phyloP scores from a whole-genome alignment of 2,797 vertebrate species.

The Loriculus beryllinus region DNA sequence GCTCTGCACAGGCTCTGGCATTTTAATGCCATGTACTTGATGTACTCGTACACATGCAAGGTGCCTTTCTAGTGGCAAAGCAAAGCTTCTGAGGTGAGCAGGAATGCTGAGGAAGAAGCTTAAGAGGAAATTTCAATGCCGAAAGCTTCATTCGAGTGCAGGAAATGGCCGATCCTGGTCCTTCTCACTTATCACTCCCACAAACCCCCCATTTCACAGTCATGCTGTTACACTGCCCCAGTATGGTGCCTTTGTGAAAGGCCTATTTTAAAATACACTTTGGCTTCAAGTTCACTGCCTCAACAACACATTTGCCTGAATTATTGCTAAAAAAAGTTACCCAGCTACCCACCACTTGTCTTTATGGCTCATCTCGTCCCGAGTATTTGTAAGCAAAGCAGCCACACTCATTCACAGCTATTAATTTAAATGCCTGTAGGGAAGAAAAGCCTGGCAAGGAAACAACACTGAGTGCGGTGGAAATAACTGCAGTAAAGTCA shows the following conservation, averaged over 20 bases:
- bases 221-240: not conserved
- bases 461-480: accelerated
- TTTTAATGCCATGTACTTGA: not conserved
- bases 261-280: not conserved
- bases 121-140: accelerated
- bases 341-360: not conserved
- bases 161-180: not conserved
- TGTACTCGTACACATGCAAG: accelerated
- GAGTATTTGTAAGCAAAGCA: not conserved
- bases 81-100: not conserved
- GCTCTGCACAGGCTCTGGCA: not conserved
- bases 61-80: not conserved
- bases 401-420: not conserved
- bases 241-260: not conserved
- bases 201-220: not conserved
- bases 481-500: not conserved
- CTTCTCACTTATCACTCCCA: not conserved
- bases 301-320: not conserved
- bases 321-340: not conserved
- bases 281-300: not conserved
- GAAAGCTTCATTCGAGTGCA: not conserved
- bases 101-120: not conserved
- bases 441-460: not conserved
- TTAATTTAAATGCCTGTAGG: not conserved
- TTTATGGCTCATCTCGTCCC: not conserved